phyloP scores from a whole-genome alignment of 1,140 invertebrate species.

The Gonioctena quinquepunctata region DNA sequence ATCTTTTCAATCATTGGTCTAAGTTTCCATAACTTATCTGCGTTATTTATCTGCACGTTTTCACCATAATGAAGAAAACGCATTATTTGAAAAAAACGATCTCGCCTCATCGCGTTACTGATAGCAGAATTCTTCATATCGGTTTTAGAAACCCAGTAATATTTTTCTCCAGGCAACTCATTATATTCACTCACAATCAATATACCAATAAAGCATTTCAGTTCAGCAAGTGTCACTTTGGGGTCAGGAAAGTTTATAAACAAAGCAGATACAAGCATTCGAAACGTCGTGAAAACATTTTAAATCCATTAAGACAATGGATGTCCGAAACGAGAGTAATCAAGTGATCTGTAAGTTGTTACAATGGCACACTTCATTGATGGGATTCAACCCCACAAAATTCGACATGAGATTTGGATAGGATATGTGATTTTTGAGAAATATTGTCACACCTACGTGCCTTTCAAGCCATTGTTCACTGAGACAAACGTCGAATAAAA shows the following conservation, averaged over 20 bases:
- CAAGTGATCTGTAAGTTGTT: too few relatives aligned
- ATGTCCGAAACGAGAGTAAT: too few relatives aligned
- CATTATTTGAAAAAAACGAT: constrained; percentile 48
- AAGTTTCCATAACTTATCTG: constrained; percentile 30
- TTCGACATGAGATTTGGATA: too few relatives aligned
- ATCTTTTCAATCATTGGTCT: constrained; percentile 23
- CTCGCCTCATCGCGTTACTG: constrained; percentile 40
- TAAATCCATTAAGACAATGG: too few relatives aligned
- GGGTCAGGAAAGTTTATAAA: not conserved
- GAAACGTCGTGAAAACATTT: too few relatives aligned
- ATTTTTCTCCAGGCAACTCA: constrained; percentile 40
- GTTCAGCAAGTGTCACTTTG: not conserved
- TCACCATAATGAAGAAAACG: constrained; percentile 43
- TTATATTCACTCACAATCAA: constrained; percentile 41
- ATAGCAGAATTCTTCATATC: constrained; percentile 45
- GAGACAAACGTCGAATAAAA: too few relatives aligned
- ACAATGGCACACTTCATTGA: too few relatives aligned
- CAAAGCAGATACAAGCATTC: not conserved
- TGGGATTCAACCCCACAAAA: too few relatives aligned
- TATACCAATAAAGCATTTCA: not conserved
- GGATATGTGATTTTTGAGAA: too few relatives aligned
- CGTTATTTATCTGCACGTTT: constrained; percentile 22
- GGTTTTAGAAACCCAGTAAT: constrained; percentile 48
- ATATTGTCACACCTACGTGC: too few relatives aligned
- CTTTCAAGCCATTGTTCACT: too few relatives aligned